Conservation (phyloP, 1,140 invertebrate genomes). For the Phortica variegata region DNA sequence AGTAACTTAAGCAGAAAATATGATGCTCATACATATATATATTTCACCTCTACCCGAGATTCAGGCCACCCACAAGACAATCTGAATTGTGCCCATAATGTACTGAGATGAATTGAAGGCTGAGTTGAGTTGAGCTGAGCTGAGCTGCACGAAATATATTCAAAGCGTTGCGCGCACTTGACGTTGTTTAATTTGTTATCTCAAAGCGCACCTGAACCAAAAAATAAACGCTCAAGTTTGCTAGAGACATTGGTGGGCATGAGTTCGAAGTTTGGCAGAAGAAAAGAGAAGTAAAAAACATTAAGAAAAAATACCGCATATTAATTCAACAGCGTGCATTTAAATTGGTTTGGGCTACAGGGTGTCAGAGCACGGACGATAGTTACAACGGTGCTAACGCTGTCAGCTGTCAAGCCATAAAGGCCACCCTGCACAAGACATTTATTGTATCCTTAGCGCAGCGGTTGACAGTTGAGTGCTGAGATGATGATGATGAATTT, state of each 20-base stretch:
- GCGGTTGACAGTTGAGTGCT: slow-evolving; percentile 47
- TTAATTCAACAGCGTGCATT: slow-evolving; percentile 53
- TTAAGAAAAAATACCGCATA: slow-evolving; percentile 48
- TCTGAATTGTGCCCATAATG: too few relatives aligned
- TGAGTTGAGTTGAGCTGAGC: too few relatives aligned
- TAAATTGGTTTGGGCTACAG: slow-evolving; percentile 19
- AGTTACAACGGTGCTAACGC: background rate
- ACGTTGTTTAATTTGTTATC: slow-evolving; percentile 53
- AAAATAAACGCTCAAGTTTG: too few relatives aligned
- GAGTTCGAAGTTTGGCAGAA: too few relatives aligned
- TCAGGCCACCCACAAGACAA: too few relatives aligned
- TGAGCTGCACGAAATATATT: too few relatives aligned
- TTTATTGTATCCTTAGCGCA: slow-evolving; percentile 51
- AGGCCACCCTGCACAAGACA: slow-evolving; percentile 36
- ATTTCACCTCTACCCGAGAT: too few relatives aligned
- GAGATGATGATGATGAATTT: slow-evolving; percentile 53
- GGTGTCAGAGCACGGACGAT: slow-evolving; percentile 9
- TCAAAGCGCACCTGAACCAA: slow-evolving; percentile 49
- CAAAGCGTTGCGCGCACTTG: slow-evolving; percentile 27
- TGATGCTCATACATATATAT: too few relatives aligned
- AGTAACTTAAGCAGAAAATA: too few relatives aligned
- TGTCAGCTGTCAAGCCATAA: background rate
- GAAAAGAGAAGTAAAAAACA: slow-evolving; percentile 20
- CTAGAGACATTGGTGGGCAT: too few relatives aligned
- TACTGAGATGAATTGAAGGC: too few relatives aligned